Conservation (phyloP, 2,113 vertebrate species). For the Phyllopteryx taeniolatus region DNA sequence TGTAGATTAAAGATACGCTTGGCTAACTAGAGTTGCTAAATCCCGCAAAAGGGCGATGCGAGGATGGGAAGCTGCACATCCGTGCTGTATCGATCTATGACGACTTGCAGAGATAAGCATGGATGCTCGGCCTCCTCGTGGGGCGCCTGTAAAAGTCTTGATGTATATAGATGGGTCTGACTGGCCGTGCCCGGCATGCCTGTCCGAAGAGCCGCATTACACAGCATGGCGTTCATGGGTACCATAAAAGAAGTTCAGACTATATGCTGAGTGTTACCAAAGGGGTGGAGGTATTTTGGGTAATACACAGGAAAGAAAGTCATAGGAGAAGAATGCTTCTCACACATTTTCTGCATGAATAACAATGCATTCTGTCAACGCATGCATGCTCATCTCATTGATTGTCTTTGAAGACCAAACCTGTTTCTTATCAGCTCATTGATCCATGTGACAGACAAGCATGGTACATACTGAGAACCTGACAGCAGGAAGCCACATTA, state of each 20-base stretch:
- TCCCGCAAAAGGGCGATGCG: constrained; percentile 6
- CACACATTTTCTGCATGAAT: not conserved
- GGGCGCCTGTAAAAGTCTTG: constrained; percentile 28
- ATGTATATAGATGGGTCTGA: constrained; percentile 22
- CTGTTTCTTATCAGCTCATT: constrained; percentile 46
- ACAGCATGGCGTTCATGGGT: constrained; percentile 25
- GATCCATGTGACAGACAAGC: constrained; percentile 15
- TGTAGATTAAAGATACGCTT: constrained; percentile 9
- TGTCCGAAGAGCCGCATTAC: constrained; percentile 19
- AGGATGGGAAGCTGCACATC: constrained; percentile 4
- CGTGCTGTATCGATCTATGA: constrained; percentile 23
- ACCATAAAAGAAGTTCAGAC: not conserved
- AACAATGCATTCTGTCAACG: constrained; percentile 9
- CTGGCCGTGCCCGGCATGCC: constrained; percentile 3
- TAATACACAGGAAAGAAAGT: constrained; percentile 11
- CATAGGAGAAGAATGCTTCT: constrained; percentile 6
- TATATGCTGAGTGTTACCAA: not conserved
- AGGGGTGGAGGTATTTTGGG: constrained; percentile 19
- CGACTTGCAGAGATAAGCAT: constrained; percentile 35
- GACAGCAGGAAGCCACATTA: not conserved
- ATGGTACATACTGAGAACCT: constrained; percentile 22
- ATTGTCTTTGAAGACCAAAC: constrained; percentile 30
- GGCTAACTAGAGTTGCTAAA: constrained; percentile 13
- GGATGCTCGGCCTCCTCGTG: not conserved
- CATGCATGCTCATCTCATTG: not conserved